Conservation (phyloP, 2,888 invertebrate species). For the Drosophila kuntzei region DNA sequence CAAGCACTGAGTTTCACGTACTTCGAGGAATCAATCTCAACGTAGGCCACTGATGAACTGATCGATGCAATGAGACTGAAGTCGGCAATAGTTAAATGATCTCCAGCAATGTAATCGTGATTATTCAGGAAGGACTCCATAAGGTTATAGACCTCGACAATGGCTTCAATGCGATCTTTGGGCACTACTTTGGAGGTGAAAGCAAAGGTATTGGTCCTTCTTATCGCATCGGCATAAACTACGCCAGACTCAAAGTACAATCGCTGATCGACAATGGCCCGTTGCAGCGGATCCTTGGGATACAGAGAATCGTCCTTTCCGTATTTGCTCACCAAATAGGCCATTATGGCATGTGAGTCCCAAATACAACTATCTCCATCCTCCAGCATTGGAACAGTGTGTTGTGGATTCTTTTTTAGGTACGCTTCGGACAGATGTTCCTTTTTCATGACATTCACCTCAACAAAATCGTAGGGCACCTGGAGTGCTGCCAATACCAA, state of each 20-base stretch:
- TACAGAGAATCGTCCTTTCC: conserved; percentile 74
- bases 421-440: conserved; percentile 69
- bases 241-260: conserved; percentile 44
- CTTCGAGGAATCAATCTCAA: conserved; percentile 49
- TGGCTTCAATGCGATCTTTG: conserved; percentile 42
- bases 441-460: conserved; percentile 47
- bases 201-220: not conserved
- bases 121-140: conserved; percentile 52
- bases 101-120: conserved; percentile 55
- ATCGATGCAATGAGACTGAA: conserved; percentile 53
- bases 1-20: conserved; percentile 62
- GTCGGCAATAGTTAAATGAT: conserved; percentile 77
- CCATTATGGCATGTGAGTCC: conserved; percentile 83
- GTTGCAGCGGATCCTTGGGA: conserved; percentile 73
- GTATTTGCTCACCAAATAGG: conserved; percentile 78
- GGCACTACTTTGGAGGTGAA: conserved; percentile 30
- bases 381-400: conserved; percentile 79
- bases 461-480: conserved; percentile 83
- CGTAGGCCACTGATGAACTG: conserved; percentile 6
- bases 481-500: conserved; percentile 87
- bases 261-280: conserved; percentile 71
- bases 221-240: conserved; percentile 25
- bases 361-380: conserved; percentile 72
- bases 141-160: conserved; percentile 41
- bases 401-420: conserved; percentile 80